Percentiles rank a stretch among this genome's conserved stretches.
Conservation (phyloP, 2,113 vertebrate genomes). For the Phyllopteryx taeniolatus region DNA sequence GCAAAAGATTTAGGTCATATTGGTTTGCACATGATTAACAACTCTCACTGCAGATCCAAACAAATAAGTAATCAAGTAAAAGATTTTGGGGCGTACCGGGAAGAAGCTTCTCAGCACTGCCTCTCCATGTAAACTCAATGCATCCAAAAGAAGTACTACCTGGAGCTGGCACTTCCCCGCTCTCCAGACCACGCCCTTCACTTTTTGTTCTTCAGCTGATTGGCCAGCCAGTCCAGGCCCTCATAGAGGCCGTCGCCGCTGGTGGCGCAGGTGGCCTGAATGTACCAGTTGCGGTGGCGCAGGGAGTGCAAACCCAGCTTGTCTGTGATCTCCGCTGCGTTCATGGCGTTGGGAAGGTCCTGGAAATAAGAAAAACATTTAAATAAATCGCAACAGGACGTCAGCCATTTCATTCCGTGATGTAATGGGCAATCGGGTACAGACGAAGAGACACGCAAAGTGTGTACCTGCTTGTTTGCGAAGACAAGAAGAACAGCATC, state of each 20-base stretch:
- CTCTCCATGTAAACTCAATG: slow-evolving; percentile 63
- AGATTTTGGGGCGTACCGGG: slow-evolving; percentile 28
- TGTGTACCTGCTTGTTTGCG: slow-evolving; percentile 89
- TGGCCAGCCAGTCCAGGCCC: slow-evolving; percentile 96
- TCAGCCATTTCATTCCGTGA: background rate
- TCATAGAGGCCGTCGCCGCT: slow-evolving; percentile 93
- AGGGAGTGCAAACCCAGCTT: slow-evolving; percentile 94
- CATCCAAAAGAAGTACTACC: slow-evolving; percentile 52
- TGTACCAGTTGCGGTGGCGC: slow-evolving; percentile 96
- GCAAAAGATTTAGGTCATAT: slow-evolving; percentile 35
- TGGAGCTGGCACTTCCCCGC: slow-evolving; percentile 61
- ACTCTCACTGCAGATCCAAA: slow-evolving; percentile 51
- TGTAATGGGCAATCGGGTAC: background rate
- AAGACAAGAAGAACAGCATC: slow-evolving; percentile 94
- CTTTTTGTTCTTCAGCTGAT: slow-evolving; percentile 98
- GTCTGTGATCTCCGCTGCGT: slow-evolving; percentile 94
- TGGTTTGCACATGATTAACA: slow-evolving; percentile 25
- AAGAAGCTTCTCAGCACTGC: slow-evolving; percentile 44
- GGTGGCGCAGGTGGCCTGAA: slow-evolving; percentile 97
- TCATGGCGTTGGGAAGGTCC: slow-evolving; percentile 97
- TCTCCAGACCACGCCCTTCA: slow-evolving; percentile 62
- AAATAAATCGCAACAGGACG: background rate
- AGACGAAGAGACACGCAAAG: background rate
- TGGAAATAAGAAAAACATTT: slow-evolving; percentile 37
- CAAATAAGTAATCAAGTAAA: slow-evolving; percentile 34